phyloP scores from a whole-genome alignment of 2,888 invertebrate genomes.

The Cheilosia urbana region DNA sequence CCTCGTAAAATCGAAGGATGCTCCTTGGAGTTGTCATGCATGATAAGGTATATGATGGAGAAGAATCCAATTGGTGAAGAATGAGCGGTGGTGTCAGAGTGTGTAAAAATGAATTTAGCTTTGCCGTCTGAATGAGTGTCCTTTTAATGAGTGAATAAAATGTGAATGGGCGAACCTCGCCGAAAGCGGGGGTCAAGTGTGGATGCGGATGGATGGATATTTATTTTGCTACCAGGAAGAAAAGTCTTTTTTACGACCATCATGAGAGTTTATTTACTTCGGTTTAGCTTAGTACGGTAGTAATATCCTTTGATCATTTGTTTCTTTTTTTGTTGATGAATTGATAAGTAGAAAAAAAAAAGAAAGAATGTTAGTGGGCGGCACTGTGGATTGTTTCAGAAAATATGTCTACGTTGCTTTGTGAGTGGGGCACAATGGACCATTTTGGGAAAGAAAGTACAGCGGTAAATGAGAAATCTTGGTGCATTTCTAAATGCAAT shows the following conservation, averaged over 20 bases:
- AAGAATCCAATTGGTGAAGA: background rate
- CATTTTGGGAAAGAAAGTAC: too few relatives aligned
- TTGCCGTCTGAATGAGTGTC: constrained; percentile 15
- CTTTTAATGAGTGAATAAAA: constrained; percentile 54
- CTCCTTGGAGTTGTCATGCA: constrained; percentile 10
- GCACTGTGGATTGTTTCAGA: too few relatives aligned
- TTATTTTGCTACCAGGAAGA: background rate
- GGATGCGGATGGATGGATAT: background rate
- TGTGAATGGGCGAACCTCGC: constrained; percentile 9
- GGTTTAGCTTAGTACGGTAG: constrained; percentile 34
- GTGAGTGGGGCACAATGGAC: too few relatives aligned
- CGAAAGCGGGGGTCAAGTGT: constrained; percentile 6
- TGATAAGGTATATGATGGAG: constrained; percentile 10
- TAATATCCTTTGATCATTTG: constrained; percentile 55
- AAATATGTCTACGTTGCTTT: too few relatives aligned
- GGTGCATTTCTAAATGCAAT: too few relatives aligned
- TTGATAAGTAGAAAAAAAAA: too few relatives aligned
- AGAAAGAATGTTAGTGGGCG: too few relatives aligned
- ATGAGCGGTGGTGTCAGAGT: background rate
- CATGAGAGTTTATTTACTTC: constrained; percentile 42
- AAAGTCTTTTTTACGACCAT: constrained; percentile 27
- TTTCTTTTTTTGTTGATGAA: constrained; percentile 12
- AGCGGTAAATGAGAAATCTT: too few relatives aligned
- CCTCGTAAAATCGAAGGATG: constrained; percentile 33
- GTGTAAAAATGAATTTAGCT: constrained; percentile 15